phyloP scores from a whole-genome alignment of 2,888 invertebrate species.

The Drosophila demipolita region DNA sequence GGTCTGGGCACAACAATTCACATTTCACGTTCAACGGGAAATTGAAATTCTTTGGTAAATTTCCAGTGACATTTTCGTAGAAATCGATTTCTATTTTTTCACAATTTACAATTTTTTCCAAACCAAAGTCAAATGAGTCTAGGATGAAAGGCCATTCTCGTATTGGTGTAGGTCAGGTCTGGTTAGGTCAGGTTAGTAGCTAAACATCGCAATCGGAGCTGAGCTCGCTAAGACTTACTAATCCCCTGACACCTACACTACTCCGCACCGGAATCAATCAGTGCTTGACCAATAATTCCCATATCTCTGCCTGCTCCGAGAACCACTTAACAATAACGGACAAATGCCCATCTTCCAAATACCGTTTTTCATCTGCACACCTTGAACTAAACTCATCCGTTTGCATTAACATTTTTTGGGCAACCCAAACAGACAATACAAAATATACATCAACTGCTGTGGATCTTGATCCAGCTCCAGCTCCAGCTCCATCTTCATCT shows the following conservation, averaged over 20 bases:
- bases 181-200: slow-evolving; percentile 32
- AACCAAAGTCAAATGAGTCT: not conserved
- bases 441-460: not conserved
- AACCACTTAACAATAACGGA: not conserved
- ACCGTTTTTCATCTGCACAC: not conserved
- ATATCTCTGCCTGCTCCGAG: not conserved
- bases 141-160: slow-evolving; percentile 1
- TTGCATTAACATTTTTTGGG: slow-evolving; percentile 47
- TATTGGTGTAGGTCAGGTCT: slow-evolving; percentile 18
- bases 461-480: slow-evolving; percentile 5
- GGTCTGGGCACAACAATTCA: slow-evolving; percentile 17
- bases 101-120: not conserved
- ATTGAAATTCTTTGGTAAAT: slow-evolving; percentile 51
- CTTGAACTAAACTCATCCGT: slow-evolving; percentile 52
- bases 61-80: slow-evolving; percentile 54
- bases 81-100: slow-evolving; percentile 44
- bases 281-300: slow-evolving; percentile 28
- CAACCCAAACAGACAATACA: not conserved
- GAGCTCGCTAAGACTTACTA: slow-evolving; percentile 2
- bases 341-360: not conserved
- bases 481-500: not conserved
- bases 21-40: slow-evolving; percentile 22
- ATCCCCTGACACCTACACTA: slow-evolving; percentile 34
- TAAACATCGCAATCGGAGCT: slow-evolving; percentile 5
- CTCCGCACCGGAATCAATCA: slow-evolving; percentile 27